phyloP scores from a whole-genome alignment of 2,113 vertebrate species.

The Corapipo altera region DNA sequence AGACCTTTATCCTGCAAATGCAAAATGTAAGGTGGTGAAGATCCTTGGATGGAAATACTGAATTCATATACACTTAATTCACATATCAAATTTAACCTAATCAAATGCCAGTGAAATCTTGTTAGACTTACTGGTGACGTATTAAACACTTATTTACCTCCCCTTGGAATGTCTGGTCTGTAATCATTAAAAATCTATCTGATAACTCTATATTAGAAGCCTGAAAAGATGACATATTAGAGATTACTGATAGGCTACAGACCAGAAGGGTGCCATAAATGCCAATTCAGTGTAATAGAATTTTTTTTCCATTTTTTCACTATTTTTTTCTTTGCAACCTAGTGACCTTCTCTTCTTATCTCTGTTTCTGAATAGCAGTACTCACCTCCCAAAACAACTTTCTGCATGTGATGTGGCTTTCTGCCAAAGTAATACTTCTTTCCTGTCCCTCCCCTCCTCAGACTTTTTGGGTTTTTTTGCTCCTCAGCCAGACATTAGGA shows the following conservation, averaged over 20 bases:
- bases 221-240: background rate
- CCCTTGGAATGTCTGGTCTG: background rate
- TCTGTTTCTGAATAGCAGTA: background rate
- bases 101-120: background rate
- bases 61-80: background rate
- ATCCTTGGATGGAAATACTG: background rate
- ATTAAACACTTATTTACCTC: background rate
- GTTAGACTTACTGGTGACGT: background rate
- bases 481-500: background rate
- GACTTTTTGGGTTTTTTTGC: rapidly evolving
- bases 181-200: background rate
- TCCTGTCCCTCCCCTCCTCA: background rate
- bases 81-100: background rate
- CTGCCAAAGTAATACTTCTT: background rate
- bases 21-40: background rate
- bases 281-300: background rate
- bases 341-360: background rate
- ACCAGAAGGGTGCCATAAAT: background rate
- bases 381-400: background rate
- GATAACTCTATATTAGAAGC: background rate
- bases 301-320: background rate
- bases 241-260: background rate
- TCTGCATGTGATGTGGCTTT: background rate
- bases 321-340: background rate
- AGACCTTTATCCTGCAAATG: background rate